Conservation (phyloP, 2,888 invertebrate genomes). For the Lissocephala sabroskyi region DNA sequence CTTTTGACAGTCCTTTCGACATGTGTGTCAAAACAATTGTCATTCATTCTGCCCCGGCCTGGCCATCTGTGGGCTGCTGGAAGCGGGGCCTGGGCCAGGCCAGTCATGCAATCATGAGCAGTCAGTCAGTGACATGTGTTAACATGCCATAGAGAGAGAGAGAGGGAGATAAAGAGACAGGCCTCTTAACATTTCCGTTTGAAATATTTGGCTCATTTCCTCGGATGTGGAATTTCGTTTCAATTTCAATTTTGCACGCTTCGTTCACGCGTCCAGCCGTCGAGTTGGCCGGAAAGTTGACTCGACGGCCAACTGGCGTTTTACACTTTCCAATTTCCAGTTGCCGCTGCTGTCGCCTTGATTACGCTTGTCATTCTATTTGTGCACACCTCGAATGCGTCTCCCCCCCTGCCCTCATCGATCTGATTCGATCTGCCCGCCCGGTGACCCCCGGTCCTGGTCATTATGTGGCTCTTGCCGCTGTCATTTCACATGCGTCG, state of each 20-base stretch:
- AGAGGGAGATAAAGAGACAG: neutral
- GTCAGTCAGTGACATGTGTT: slow-evolving; percentile 53
- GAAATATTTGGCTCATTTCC: slow-evolving; percentile 53
- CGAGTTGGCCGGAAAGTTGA: neutral
- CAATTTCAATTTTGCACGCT: neutral
- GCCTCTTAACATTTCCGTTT: slow-evolving; percentile 42
- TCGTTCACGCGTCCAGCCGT: slow-evolving; percentile 1
- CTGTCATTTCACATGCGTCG: slow-evolving; percentile 48
- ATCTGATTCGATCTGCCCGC: slow-evolving; percentile 30
- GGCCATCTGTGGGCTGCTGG: neutral
- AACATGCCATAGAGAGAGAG: slow-evolving; percentile 21
- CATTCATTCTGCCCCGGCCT: slow-evolving; percentile 33
- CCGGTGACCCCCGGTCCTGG: too few relatives aligned
- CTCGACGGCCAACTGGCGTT: neutral
- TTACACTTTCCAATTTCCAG: neutral
- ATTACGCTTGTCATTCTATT: slow-evolving; percentile 60
- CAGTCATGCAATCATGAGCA: slow-evolving; percentile 44
- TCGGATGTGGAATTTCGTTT: too few relatives aligned
- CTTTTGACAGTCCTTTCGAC: slow-evolving; percentile 29
- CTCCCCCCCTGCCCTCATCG: neutral
- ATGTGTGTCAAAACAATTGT: slow-evolving; percentile 56
- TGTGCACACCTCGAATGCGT: slow-evolving; percentile 50
- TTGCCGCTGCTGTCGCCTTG: slow-evolving; percentile 30
- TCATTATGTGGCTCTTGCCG: slow-evolving; percentile 39
- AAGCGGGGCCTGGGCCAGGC: slow-evolving; percentile 6